phyloP scores from a whole-genome alignment of 1,140 invertebrate species.

The Anastrepha ludens region DNA sequence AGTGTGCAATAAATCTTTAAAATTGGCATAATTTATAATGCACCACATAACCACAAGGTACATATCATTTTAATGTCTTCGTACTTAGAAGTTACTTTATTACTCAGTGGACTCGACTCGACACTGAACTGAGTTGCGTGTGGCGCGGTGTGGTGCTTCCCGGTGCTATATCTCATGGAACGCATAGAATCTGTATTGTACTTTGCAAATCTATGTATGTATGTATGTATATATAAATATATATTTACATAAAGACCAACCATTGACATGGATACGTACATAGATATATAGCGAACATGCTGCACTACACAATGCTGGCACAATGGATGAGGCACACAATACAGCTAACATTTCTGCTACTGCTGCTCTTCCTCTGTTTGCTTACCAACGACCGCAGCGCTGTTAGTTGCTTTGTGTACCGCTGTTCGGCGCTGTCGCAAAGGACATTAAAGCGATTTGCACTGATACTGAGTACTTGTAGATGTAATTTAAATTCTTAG shows the following conservation, averaged over 20 bases:
- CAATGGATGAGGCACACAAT: constrained; percentile 26
- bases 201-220: not conserved
- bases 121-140: not conserved
- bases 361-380: not conserved
- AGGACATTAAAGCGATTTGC: constrained; percentile 36
- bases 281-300: constrained; percentile 23
- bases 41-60: constrained; percentile 46
- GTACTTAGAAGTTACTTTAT: constrained; percentile 53
- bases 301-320: constrained; percentile 42
- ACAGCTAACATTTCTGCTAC: constrained; percentile 9
- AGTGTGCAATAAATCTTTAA: constrained; percentile 51
- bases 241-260: not conserved
- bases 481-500: constrained; percentile 40
- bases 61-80: constrained; percentile 52
- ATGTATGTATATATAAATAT: not conserved
- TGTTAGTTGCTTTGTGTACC: constrained; percentile 2
- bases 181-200: constrained; percentile 7
- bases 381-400: not conserved
- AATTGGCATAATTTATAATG: constrained; percentile 51
- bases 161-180: constrained; percentile 9
- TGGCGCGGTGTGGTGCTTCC: not conserved
- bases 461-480: constrained; percentile 25
- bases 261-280: not conserved
- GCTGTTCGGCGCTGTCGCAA: not conserved
- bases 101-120: constrained; percentile 37